Evolutionary conservation across 1,140 invertebrate genomes (phyloP), one percentile per base, ranked within the genome.

Genomic region (Hypothenemus hampei): DNA sequence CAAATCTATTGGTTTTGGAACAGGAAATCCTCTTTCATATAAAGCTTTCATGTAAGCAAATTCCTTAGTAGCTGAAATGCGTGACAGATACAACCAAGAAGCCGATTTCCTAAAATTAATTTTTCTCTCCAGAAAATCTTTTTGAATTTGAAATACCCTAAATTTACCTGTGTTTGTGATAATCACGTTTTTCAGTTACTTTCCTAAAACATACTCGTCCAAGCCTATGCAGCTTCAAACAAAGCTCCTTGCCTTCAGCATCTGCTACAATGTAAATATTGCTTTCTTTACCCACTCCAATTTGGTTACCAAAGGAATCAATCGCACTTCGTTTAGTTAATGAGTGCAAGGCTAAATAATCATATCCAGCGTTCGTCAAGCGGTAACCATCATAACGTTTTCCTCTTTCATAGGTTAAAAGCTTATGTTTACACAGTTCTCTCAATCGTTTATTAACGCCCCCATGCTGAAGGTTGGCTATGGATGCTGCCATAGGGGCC

Each of bases 41-140:
- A 99, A 73, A 0, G 93, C 93, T 70, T 92, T 95, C 91, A 99
- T 93, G 67, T 97, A 99, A 1, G 95, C 91, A 81, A 93, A 99
- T 75, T 99, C 97, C 72, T 97, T 95, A 1, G 91, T 91, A 0
- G 97, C 96, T 2, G 97, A 96, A 58, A 99, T 85, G 45, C 96
- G 77, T 0, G 95, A 97, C n/a, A 99, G 74, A 73, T 99, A 99
- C 0, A 99, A 74, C 97, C 97, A 99, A 0, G 93, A 97, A 3
- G 84, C 84, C 50, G 81, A 84, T 65, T 91, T 86, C 39, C 95
- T 81, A 22, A 13, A 45, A 37, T 37, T 37, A 16, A 21, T 24
- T 15, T n/a, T n/a, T n/a, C n/a, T n/a, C n/a, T n/a, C n/a, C n/a
- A n/a, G n/a, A n/a, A n/a, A n/a, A n/a, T n/a, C n/a, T n/a, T n/a